phyloP scores from a whole-genome alignment of 2,888 invertebrate genomes.

The Hipparchia semele region DNA sequence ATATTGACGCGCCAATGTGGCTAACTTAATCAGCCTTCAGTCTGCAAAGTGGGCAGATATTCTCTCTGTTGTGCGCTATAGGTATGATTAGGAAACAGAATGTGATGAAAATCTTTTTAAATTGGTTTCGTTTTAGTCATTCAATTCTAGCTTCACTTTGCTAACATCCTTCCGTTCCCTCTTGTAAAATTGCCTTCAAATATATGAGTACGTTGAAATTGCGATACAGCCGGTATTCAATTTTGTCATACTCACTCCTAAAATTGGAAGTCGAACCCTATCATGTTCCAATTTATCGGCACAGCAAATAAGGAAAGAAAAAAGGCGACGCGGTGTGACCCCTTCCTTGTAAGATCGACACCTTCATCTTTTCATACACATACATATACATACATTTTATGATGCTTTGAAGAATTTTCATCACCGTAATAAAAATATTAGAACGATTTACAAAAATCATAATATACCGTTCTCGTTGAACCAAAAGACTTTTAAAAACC shows the following conservation, averaged over 20 bases:
- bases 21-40: no score
- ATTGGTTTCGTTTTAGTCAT: not conserved
- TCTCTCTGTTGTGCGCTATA: no score
- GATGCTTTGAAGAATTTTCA: no score
- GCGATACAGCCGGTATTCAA: constrained; percentile 17
- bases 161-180: no score
- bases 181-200: no score
- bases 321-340: constrained; percentile 25
- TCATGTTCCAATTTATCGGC: constrained; percentile 32
- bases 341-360: constrained; percentile 25
- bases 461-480: not conserved
- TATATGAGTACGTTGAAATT: constrained; percentile 1
- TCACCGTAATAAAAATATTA: constrained; percentile 8
- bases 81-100: no score
- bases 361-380: not conserved
- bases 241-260: constrained; percentile 23
- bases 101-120: not conserved
- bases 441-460: not conserved
- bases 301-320: constrained; percentile 23
- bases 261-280: constrained; percentile 35
- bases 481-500: not conserved
- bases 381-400: no score
- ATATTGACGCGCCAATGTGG: no score
- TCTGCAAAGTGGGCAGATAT: no score
- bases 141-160: not conserved